Base-by-base conservation (phyloP, 2,888 invertebrate species). In the Diplazon laetatorius region DNA sequence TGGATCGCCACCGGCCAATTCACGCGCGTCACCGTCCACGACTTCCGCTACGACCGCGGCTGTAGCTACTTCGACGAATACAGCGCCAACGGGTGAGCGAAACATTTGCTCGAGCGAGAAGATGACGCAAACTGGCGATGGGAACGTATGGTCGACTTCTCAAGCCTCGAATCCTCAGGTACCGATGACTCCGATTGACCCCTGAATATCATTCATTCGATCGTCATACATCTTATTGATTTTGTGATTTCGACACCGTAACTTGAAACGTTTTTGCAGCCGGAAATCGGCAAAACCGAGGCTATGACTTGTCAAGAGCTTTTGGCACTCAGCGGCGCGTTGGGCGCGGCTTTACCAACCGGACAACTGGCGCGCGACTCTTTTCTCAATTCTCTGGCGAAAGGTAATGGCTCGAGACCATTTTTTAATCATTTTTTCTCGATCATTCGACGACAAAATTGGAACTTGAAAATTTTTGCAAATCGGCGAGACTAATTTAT, bases 341-440 rank as follows among this genome's bases (percentile, higher is more conserved):
- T 98, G 69, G 97, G 97, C 80, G 98, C 98, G 0, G 97, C 97
- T 0, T 91, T 97, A 79, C 97, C 97, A 1, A 97, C 97, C 3
- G 96, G 97, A 18, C 96, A 96, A 90, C 94, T 95, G 50, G 96
- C 96, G 12, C 91, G 97, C 62, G 96, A 97, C 88, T 95, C 96
- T 0, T 96, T 97, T 91, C 95, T 97, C 87, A 95, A 95, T 87
- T 96, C 96, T 60, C 92, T 96, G 57, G 95, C 95, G 9, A 96
- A 96, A 88, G 96, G 95, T 82, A 94, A 94, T n/a, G n/a, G n/a
- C n/a, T n/a, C n/a, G n/a, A n/a, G n/a, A n/a, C n/a, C n/a, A n/a
- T n/a, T n/a, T n/a, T n/a, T n/a, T n/a, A n/a, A n/a, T n/a, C n/a
- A n/a, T n/a, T n/a, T n/a, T n/a, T n/a, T n/a, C n/a, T n/a, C n/a